These are phyloP conservation scores for Brachyopa scutellaris DNA, from an alignment of 2,888 invertebrate species.

Conservation along the genomic window DNA sequence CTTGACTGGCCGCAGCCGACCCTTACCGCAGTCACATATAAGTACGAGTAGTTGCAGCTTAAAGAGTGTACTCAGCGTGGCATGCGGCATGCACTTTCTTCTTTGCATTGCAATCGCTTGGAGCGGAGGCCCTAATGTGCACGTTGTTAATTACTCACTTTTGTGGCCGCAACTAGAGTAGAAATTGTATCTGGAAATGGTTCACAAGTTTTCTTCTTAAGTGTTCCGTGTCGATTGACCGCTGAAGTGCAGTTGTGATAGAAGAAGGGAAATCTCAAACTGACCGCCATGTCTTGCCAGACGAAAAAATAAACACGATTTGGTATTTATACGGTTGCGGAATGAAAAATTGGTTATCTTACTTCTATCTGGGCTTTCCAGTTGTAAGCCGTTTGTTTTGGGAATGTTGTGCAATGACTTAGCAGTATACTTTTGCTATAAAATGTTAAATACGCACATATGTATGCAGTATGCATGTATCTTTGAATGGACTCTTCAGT, in stretches of 20 bases:
- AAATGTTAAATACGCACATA: too few species aligned
- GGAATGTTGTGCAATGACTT: too few species aligned
- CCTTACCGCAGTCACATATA: conserved; percentile 45
- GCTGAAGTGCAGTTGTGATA: conserved; percentile 1
- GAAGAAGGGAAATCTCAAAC: neutral
- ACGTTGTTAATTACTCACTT: conserved; percentile 58
- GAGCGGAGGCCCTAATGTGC: conserved; percentile 33
- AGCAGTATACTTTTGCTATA: too few species aligned
- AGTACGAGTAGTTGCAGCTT: neutral
- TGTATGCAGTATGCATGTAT: too few species aligned
- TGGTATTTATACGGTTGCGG: too few species aligned
- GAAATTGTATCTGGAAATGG: conserved; percentile 51
- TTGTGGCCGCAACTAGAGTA: conserved; percentile 53
- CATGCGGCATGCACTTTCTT: conserved; percentile 44
- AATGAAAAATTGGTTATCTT: too few species aligned
- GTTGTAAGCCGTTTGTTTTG: too few species aligned
- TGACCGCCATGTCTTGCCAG: neutral
- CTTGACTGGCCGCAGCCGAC: conserved; percentile 23
- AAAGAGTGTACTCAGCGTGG: conserved; percentile 11
- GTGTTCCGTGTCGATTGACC: conserved; percentile 55
- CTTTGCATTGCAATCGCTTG: neutral
- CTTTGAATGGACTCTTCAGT: too few species aligned
- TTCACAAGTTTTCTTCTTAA: conserved; percentile 34
- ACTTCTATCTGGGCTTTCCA: too few species aligned
- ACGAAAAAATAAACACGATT: too few species aligned